These are phyloP conservation scores for Tauraco hartlaubi DNA, from an alignment of 2,797 vertebrate genomes.

Conservation along the genomic window DNA sequence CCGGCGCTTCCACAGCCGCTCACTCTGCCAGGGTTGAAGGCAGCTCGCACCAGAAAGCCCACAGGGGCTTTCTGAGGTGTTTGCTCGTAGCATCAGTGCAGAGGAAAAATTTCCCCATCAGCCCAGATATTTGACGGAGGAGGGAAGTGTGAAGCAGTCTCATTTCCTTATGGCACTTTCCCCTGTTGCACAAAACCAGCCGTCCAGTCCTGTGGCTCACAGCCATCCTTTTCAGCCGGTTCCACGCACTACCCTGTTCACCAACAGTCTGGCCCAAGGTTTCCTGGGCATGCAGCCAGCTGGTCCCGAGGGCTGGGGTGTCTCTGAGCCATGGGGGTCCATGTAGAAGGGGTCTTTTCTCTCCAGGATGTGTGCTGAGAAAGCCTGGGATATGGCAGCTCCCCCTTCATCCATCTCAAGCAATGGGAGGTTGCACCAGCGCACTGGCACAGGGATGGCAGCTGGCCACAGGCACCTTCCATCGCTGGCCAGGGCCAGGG, in stretches of 20 bases:
- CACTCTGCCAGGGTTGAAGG: neutral
- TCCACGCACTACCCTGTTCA: neutral
- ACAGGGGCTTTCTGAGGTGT: neutral
- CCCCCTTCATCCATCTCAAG: neutral
- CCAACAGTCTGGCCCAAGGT: neutral
- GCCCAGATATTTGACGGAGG: fast-evolving
- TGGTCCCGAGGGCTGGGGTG: neutral
- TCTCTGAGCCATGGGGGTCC: neutral
- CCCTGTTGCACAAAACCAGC: neutral
- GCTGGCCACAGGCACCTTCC: fast-evolving
- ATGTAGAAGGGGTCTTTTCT: fast-evolving
- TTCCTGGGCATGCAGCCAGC: neutral
- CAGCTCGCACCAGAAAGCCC: fast-evolving
- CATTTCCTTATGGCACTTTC: neutral
- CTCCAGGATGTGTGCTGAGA: neutral
- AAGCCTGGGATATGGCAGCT: neutral
- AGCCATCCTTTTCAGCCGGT: neutral
- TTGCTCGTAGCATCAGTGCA: fast-evolving
- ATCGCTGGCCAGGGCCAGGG: fast-evolving
- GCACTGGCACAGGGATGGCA: neutral
- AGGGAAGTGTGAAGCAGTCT: neutral
- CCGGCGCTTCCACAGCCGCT: fast-evolving
- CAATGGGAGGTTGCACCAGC: neutral
- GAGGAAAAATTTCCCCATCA: neutral
- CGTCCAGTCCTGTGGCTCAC: neutral